Percentiles rank a stretch among this genome's conserved stretches.
These are phyloP conservation scores for Platygyra sinensis DNA, from an alignment of 64 coral and sea anemone genomes.

Conservation along the genomic window DNA sequence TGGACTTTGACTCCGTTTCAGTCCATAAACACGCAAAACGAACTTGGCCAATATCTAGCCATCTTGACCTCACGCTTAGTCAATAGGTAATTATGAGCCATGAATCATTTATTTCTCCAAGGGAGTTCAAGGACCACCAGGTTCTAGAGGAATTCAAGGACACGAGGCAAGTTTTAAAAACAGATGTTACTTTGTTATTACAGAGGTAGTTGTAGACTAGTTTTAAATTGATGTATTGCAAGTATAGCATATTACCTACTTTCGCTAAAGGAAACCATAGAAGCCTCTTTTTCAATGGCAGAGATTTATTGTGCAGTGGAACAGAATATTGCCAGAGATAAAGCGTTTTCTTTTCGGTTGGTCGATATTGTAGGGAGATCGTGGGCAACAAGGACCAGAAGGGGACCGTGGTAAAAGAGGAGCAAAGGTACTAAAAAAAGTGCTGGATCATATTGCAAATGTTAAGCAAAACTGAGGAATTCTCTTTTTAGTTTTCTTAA, in stretches of 20 bases:
- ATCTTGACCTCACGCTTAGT: too few relatives aligned
- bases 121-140: slow-evolving; percentile 60
- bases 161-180: slow-evolving; percentile 20
- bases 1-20: too few relatives aligned
- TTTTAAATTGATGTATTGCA: too few relatives aligned
- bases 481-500: not conserved
- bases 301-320: too few relatives aligned
- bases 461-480: too few relatives aligned
- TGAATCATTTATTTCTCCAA: not conserved
- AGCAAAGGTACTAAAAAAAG: slow-evolving; percentile 14
- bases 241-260: too few relatives aligned
- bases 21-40: too few relatives aligned
- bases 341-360: not conserved
- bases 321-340: too few relatives aligned
- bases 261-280: too few relatives aligned
- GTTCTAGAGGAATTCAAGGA: slow-evolving; percentile 57
- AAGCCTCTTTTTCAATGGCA: too few relatives aligned
- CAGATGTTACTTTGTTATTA: not conserved
- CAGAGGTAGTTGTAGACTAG: too few relatives aligned
- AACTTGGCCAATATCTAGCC: too few relatives aligned
- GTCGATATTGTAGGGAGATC: slow-evolving; percentile 44
- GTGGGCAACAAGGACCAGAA: slow-evolving; percentile 41
- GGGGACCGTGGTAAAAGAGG: slow-evolving; percentile 47
- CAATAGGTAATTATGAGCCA: not conserved
- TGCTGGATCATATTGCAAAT: not conserved